These are phyloP conservation scores for Meiosimyza decipiens DNA, from an alignment of 2,888 invertebrate species.

Conservation along the genomic window DNA sequence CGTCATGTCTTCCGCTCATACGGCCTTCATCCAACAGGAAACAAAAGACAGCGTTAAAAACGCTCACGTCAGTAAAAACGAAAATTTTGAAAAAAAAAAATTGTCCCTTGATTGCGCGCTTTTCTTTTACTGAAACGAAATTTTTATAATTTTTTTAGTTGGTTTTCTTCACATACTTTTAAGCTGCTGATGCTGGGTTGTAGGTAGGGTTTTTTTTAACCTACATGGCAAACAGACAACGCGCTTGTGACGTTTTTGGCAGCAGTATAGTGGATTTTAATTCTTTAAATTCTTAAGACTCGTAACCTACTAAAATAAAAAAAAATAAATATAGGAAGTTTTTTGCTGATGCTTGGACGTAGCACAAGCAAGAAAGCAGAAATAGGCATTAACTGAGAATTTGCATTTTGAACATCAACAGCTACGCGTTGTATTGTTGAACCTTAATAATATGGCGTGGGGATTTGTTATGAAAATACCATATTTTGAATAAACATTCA, in stretches of 20 bases:
- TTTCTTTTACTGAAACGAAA: constrained; percentile 20
- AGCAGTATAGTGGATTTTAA: constrained; percentile 14
- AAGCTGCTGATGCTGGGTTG: background rate
- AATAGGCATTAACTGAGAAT: no score
- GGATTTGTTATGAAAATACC: no score
- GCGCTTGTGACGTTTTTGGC: constrained; percentile 19
- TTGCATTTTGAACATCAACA: no score
- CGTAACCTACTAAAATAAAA: no score
- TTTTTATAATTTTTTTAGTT: constrained; percentile 1
- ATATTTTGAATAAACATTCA: no score
- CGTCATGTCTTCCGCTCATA: background rate
- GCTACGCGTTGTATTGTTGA: no score
- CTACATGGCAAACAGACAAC: background rate
- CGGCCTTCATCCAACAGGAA: background rate
- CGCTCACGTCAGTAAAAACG: constrained; percentile 33
- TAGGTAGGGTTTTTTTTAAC: background rate
- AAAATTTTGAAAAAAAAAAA: constrained; percentile 25
- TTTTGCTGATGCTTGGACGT: no score
- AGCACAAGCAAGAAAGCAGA: no score
- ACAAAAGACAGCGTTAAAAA: constrained; percentile 24
- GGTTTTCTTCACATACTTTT: background rate
- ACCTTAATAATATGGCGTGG: no score
- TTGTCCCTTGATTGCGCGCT: constrained; percentile 29
- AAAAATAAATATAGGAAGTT: no score
- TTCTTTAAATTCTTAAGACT: background rate